These are phyloP conservation scores for Siniperca undulata DNA, from an alignment of 2,797 vertebrate species.

Conservation along the genomic window DNA sequence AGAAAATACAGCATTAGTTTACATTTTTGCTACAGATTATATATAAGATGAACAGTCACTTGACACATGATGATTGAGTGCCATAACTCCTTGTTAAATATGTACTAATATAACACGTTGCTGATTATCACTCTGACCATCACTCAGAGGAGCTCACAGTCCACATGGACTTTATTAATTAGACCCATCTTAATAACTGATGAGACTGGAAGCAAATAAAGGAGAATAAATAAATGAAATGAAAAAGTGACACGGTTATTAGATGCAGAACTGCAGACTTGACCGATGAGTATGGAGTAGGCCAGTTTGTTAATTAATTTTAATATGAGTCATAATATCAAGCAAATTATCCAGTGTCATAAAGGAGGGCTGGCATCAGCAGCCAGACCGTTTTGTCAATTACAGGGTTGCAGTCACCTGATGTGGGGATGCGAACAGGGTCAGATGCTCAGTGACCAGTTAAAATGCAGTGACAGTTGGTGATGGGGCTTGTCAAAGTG, in stretches of 20 bases:
- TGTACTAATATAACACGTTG: constrained; percentile 23
- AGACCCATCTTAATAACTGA: constrained; percentile 27
- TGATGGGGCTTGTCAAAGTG: constrained; percentile 27
- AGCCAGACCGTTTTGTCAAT: constrained; percentile 42
- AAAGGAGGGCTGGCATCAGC: constrained; percentile 33
- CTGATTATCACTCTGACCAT: constrained; percentile 38
- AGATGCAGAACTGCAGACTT: constrained; percentile 38
- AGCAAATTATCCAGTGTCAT: constrained; percentile 58
- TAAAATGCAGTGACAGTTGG: constrained; percentile 33
- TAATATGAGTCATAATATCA: constrained; percentile 52
- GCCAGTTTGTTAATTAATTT: constrained; percentile 55
- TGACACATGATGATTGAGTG: constrained; percentile 6
- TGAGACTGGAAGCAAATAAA: constrained; percentile 30
- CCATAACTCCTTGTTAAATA: constrained; percentile 6
- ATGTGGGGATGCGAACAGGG: constrained; percentile 11
- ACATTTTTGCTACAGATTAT: not conserved
- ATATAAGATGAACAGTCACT: not conserved
- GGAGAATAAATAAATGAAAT: constrained; percentile 34
- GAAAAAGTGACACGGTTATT: constrained; percentile 29
- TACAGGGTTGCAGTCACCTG: constrained; percentile 37
- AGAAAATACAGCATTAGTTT: not conserved
- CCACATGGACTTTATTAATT: constrained; percentile 45
- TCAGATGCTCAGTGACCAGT: constrained; percentile 34
- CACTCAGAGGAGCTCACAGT: constrained; percentile 32
- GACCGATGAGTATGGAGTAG: constrained; percentile 26